Evolutionary conservation across 1,140 invertebrate species (phyloP).

Genomic region (Cryptotermes secundus): DNA sequence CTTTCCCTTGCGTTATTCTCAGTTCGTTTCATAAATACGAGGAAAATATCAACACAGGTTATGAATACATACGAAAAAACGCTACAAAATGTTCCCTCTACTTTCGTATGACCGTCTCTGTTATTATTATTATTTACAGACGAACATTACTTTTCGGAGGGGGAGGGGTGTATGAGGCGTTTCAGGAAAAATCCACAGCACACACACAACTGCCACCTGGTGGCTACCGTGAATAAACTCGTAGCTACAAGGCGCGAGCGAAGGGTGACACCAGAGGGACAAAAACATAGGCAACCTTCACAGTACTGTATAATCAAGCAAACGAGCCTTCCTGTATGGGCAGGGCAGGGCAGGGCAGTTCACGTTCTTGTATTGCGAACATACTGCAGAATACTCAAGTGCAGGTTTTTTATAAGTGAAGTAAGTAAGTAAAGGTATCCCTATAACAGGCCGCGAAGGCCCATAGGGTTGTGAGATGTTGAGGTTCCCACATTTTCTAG

Average conservation of each 20-base stretch:
- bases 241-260: not conserved
- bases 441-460: too few species aligned
- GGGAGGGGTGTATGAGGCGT: not conserved
- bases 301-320: constrained; percentile 8
- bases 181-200: constrained; percentile 6
- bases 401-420: not conserved
- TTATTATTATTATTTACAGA: constrained; percentile 1
- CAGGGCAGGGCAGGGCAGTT: not conserved
- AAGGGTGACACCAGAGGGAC: not conserved
- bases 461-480: too few species aligned
- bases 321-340: constrained; percentile 13
- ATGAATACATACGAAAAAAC: not conserved
- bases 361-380: not conserved
- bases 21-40: not conserved
- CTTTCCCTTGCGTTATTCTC: not conserved
- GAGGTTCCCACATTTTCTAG: too few species aligned
- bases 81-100: not conserved
- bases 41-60: not conserved
- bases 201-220: not conserved
- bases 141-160: not conserved
- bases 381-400: not conserved
- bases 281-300: not conserved
- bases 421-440: too few species aligned
- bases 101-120: not conserved
- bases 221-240: constrained; percentile 9